phyloP scores from a whole-genome alignment of 2,888 invertebrate genomes.

The Gymnocheta viridis region DNA sequence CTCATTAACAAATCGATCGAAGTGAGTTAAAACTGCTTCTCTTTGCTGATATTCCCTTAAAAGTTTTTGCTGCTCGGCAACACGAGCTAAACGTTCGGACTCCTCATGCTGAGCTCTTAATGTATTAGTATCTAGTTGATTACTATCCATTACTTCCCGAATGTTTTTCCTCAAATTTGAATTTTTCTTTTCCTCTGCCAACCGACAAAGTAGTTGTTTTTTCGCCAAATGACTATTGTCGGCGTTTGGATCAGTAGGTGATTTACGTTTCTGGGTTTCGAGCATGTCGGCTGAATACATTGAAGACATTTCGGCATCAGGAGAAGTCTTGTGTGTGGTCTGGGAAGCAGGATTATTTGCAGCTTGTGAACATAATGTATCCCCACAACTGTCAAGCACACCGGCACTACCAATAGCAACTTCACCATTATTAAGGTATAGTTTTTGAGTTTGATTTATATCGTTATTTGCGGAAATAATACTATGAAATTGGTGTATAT shows the following conservation, averaged over 20 bases:
- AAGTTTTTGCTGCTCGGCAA: constrained; percentile 92
- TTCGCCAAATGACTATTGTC: constrained; percentile 54
- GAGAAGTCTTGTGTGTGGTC: neutral
- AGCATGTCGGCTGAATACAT: neutral
- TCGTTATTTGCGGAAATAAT: neutral
- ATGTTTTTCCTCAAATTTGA: constrained; percentile 91
- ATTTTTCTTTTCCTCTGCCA: constrained; percentile 76
- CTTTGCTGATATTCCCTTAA: constrained; percentile 92
- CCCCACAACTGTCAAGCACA: neutral
- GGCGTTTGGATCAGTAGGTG: constrained; percentile 33
- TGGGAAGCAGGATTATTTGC: neutral
- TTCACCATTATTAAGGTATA: neutral
- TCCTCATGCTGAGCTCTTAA: constrained; percentile 96
- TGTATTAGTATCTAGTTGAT: constrained; percentile 95
- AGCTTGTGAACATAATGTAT: neutral
- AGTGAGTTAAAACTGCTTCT: constrained; percentile 86
- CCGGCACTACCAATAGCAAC: neutral
- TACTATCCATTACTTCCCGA: constrained; percentile 96
- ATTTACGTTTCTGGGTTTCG: constrained; percentile 61
- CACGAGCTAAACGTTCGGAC: constrained; percentile 91
- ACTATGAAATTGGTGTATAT: neutral
- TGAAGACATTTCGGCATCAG: constrained; percentile 3
- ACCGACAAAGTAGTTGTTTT: constrained; percentile 54
- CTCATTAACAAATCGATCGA: constrained; percentile 65
- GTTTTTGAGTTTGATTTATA: neutral